Evolutionary conservation across 2,797 vertebrate species (phyloP).

Genomic region (Neosilurus hyrtlii): DNA sequence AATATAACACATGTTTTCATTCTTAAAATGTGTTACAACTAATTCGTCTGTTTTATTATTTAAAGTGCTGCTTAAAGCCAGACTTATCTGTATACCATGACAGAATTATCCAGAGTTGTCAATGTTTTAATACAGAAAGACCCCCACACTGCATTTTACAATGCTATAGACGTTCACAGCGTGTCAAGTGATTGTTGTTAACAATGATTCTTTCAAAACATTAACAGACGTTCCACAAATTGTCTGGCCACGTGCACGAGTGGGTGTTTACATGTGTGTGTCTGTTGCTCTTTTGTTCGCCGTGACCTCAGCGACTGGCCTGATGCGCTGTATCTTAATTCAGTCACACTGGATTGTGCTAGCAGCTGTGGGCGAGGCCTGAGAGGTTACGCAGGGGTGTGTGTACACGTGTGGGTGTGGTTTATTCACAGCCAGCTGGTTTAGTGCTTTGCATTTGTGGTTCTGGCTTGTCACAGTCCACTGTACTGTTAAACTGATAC

Average conservation of each 20-base stretch:
- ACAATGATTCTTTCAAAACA: constrained; percentile 48
- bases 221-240: constrained; percentile 40
- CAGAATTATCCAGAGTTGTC: neutral
- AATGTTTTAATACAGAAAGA: neutral
- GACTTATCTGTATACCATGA: neutral
- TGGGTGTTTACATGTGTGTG: constrained; percentile 16
- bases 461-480: neutral
- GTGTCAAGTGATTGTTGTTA: constrained; percentile 44
- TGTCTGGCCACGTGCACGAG: neutral
- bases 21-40: neutral
- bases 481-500: neutral
- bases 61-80: neutral
- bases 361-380: constrained; percentile 20
- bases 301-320: constrained; percentile 27
- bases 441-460: constrained; percentile 12
- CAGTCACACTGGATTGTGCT: constrained; percentile 42
- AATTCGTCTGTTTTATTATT: neutral
- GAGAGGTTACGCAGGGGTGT: constrained; percentile 19
- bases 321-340: constrained; percentile 16
- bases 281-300: constrained; percentile 42
- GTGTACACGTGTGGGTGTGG: neutral
- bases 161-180: constrained; percentile 30
- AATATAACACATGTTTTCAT: neutral
- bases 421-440: neutral
- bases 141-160: neutral